Evolutionary conservation across 2,797 vertebrate species (phyloP).

Genomic region (Anguilla marmorata): DNA sequence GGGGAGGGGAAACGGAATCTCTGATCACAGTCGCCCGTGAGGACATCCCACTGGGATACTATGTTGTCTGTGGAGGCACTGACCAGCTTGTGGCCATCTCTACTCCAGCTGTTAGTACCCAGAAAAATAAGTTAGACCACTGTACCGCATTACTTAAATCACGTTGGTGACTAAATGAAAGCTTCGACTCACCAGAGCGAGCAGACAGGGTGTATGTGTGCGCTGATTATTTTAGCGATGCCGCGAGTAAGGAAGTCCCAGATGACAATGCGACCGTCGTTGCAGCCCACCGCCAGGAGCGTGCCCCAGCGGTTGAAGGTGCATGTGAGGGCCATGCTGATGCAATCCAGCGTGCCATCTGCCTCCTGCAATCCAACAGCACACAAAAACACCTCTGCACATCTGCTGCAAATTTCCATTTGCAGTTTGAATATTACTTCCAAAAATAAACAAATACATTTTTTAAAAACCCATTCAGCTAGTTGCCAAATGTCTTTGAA

Average conservation of each 20-base stretch:
- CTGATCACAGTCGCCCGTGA: slow-evolving; percentile 96
- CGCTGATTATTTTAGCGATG: slow-evolving; percentile 97
- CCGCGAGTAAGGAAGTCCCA: slow-evolving; percentile 97
- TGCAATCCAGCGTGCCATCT: slow-evolving; percentile 96
- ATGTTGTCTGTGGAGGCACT: slow-evolving; percentile 98
- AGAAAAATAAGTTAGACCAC: slow-evolving; percentile 20
- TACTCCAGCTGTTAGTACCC: slow-evolving; percentile 83
- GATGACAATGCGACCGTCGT: slow-evolving; percentile 95
- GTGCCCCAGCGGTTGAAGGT: slow-evolving; percentile 99
- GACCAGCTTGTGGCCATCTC: slow-evolving; percentile 95
- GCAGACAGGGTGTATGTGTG: slow-evolving; percentile 96
- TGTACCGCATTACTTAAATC: not conserved
- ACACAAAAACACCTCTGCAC: not conserved
- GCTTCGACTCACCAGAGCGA: slow-evolving; percentile 82
- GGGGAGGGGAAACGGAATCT: slow-evolving; percentile 95
- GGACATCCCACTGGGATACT: slow-evolving; percentile 95
- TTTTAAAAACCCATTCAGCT: not conserved
- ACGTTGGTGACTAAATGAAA: not conserved
- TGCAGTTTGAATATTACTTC: not conserved
- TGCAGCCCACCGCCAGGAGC: slow-evolving; percentile 93
- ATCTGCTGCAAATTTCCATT: not conserved
- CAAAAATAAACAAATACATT: not conserved
- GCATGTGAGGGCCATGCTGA: slow-evolving; percentile 98
- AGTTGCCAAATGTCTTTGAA: not conserved
- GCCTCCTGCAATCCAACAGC: slow-evolving; percentile 76